Conservation (phyloP, 1,140 invertebrate genomes). For the Lycorma delicatula region DNA sequence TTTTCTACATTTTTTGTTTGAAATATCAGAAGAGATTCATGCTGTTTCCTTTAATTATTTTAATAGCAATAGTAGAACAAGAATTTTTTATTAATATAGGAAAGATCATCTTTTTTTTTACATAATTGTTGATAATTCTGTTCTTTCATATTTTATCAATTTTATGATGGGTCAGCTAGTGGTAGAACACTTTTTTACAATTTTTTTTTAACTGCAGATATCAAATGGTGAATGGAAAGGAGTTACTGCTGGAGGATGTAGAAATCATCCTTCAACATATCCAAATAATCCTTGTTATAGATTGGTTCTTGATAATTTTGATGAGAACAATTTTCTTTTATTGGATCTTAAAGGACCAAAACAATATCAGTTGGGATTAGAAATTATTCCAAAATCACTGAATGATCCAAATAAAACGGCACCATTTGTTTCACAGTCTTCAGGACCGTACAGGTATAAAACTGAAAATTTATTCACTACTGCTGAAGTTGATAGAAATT, state of each 20-base stretch:
- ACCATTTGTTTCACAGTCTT: slow-evolving; percentile 63
- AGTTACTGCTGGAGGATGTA: slow-evolving; percentile 78
- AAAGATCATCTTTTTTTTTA: not conserved
- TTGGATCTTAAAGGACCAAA: slow-evolving; percentile 86
- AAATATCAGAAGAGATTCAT: too few relatives aligned
- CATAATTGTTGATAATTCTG: not conserved
- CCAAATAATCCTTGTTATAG: slow-evolving; percentile 77
- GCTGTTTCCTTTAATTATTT: not conserved
- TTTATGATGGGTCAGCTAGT: not conserved
- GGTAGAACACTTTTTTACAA: not conserved
- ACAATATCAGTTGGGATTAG: slow-evolving; percentile 82
- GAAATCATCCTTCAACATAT: slow-evolving; percentile 70
- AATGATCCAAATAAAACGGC: slow-evolving; percentile 56
- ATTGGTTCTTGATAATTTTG: slow-evolving; percentile 51
- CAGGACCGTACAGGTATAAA: slow-evolving; percentile 71
- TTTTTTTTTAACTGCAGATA: slow-evolving; percentile 40
- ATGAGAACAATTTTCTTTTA: slow-evolving; percentile 62
- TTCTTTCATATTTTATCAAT: not conserved
- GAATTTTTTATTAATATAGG: not conserved
- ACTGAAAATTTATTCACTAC: not conserved
- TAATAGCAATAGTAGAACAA: not conserved
- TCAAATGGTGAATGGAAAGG: slow-evolving; percentile 75
- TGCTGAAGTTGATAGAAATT: not conserved
- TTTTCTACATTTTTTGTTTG: too few relatives aligned
- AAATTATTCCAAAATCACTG: slow-evolving; percentile 60